Evolutionary conservation across 2,797 vertebrate genomes (phyloP).

Genomic region (Heterohyrax brucei): DNA sequence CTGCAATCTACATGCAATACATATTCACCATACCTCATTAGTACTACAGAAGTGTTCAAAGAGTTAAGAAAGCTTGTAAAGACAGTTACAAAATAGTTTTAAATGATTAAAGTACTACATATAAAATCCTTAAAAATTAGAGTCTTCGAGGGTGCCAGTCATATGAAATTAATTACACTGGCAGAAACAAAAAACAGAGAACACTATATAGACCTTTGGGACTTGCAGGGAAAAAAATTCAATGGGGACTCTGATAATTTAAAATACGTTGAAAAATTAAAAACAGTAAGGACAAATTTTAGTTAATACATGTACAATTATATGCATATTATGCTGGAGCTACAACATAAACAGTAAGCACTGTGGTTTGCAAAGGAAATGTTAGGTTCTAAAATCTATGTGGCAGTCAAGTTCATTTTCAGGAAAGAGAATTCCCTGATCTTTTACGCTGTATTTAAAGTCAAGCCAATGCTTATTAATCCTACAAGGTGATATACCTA

Average conservation of each 20-base stretch:
- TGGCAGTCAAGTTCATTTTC: not conserved
- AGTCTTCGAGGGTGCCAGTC: not conserved
- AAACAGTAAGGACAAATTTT: not conserved
- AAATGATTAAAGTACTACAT: slow-evolving; percentile 2
- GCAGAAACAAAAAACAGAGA: not conserved
- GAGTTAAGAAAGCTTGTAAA: not conserved
- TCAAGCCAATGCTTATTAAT: not conserved
- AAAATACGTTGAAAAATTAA: not conserved
- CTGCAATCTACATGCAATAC: not conserved
- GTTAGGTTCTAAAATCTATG: not conserved
- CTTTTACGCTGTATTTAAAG: not conserved
- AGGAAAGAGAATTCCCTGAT: not conserved
- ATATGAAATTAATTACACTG: not conserved
- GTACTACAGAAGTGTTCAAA: not conserved
- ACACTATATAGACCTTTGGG: not conserved
- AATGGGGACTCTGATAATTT: not conserved
- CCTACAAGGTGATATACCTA: not conserved
- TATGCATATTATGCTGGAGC: not conserved
- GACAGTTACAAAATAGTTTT: not conserved
- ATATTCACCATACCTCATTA: not conserved
- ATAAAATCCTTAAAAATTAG: slow-evolving; percentile 16
- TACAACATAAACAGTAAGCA: not conserved
- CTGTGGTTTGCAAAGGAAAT: not conserved
- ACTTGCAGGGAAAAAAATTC: not conserved
- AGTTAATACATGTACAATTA: not conserved